Conservation (phyloP, 2,113 vertebrate genomes). For the Mola mola region DNA sequence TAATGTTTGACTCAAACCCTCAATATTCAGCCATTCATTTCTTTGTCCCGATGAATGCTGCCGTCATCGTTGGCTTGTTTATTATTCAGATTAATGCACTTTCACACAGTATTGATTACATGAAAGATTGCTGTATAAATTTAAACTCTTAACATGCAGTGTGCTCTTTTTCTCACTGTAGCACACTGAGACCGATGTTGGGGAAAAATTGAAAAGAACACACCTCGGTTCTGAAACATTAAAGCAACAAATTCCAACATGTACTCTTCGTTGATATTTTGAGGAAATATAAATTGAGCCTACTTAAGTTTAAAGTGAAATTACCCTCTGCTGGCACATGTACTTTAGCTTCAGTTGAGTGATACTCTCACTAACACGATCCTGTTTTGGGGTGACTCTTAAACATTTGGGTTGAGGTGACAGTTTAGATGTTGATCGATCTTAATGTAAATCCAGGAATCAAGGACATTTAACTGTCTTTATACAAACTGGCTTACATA, state of each 20-base stretch:
- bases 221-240: no score
- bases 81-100: slow-evolving; percentile 57
- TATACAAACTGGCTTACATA: no score
- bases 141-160: slow-evolving; percentile 8
- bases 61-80: slow-evolving; percentile 27
- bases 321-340: slow-evolving; percentile 36
- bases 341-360: slow-evolving; percentile 16
- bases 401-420: no score
- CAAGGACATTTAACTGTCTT: no score
- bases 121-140: slow-evolving; percentile 44
- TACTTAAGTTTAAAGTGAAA: no score
- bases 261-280: slow-evolving; percentile 15
- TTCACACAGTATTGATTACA: slow-evolving; percentile 50
- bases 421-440: no score
- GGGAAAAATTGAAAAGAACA: not conserved
- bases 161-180: not conserved
- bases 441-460: no score
- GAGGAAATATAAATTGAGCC: no score
- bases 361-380: not conserved
- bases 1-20: slow-evolving; percentile 27
- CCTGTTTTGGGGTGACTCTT: slow-evolving; percentile 1
- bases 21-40: slow-evolving; percentile 19
- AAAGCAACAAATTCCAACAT: not conserved
- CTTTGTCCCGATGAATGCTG: slow-evolving; percentile 31
- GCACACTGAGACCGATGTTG: not conserved